Base-by-base conservation (phyloP, 1,140 invertebrate species). In the Coelopa frigida region DNA sequence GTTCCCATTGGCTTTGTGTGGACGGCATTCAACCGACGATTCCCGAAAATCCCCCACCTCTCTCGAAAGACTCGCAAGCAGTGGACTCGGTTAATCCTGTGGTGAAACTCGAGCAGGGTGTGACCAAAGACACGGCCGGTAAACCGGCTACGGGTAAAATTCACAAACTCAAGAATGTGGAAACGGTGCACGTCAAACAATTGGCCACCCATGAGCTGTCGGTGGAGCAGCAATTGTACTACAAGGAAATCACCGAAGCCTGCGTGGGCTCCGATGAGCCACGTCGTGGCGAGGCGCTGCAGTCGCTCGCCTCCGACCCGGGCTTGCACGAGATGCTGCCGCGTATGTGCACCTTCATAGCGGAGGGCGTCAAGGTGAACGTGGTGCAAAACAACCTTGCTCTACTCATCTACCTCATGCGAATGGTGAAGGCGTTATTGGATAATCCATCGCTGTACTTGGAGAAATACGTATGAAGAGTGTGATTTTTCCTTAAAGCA, bases 381-480 rank as follows among this genome's bases (percentile, higher is more conserved):
- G 92, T 99, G 8, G 94, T 98, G 0, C 94, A 98, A 71, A 95
- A 96, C 65, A 98, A 99, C 73, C 75, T 99, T 38, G 96, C 96
- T 0, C 75, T 99, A 32, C 78, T 99, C 1, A 99, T 99, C 57
- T 99, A 99, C 70, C 71, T 99, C 1, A 99, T 99, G 95, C 75
- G 96, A 57, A 98, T 99, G 93, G 91, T 97, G 3, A 95, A 96
- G 70, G 92, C 94, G 0, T 69, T 97, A 20, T 76, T 96, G 18
- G 93, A 96, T 53, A 99, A 99, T 73, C 89, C 89, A 41, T 91
- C 92, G 6, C 75, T 99, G 3, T 98, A 94, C 70, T 74, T 99
- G 29, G 95, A 99, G 69, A 98, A 96, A 92, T 98, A 98, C 81
- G 92, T 96, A n/a, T n/a, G n/a, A n/a, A n/a, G n/a, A n/a, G n/a